These are phyloP conservation scores for Heloderma charlesbogerti DNA, from an alignment of 2,113 vertebrate species.

Conservation along the genomic window DNA sequence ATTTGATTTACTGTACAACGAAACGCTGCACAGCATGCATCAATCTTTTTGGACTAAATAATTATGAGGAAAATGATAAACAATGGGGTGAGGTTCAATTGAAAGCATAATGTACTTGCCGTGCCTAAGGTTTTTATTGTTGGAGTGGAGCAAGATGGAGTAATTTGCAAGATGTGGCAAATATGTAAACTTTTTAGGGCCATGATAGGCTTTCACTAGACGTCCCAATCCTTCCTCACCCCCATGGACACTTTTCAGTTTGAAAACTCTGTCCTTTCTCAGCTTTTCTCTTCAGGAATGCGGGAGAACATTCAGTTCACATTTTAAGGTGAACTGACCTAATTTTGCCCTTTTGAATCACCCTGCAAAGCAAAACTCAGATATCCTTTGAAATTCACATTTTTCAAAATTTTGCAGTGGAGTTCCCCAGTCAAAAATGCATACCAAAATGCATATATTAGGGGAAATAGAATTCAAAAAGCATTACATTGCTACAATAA, in stretches of 20 bases:
- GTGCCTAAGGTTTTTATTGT: neutral
- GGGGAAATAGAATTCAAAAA: too few species aligned
- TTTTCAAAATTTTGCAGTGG: too few species aligned
- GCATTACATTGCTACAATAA: too few species aligned
- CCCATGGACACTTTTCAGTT: neutral
- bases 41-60: conserved; percentile 31
- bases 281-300: neutral
- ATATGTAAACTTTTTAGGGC: neutral
- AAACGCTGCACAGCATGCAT: neutral
- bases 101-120: neutral
- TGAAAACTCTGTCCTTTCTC: neutral
- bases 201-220: neutral
- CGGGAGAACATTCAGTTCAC: neutral
- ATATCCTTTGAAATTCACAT: too few species aligned
- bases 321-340: too few species aligned
- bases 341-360: too few species aligned
- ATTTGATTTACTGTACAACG: conserved; percentile 15
- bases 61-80: conserved; percentile 14
- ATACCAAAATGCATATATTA: too few species aligned
- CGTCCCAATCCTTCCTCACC: neutral
- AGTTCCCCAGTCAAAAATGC: too few species aligned
- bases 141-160: neutral
- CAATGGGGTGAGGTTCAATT: neutral
- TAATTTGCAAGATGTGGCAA: conserved; percentile 1
- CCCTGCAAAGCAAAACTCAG: too few species aligned